Evolutionary conservation across 2,888 invertebrate genomes (phyloP).

Genomic region (Embidobia sp.): DNA sequence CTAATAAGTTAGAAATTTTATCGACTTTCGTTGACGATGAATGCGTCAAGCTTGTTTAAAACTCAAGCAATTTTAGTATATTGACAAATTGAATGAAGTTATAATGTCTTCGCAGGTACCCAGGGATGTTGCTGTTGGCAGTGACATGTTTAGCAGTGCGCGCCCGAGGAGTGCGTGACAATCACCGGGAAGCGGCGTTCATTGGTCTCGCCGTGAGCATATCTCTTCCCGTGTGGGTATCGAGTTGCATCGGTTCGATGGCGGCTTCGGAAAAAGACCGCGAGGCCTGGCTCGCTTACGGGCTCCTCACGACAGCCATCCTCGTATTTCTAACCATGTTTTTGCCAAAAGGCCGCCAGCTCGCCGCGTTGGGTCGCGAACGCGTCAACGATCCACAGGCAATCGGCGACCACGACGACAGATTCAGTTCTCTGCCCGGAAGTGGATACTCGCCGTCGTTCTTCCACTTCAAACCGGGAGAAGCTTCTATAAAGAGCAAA

Average conservation of each 20-base stretch:
- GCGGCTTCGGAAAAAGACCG: slow-evolving; percentile 87
- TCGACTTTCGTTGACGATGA: too few species aligned
- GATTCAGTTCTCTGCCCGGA: slow-evolving; percentile 90
- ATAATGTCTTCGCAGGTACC: slow-evolving; percentile 82
- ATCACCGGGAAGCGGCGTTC: slow-evolving; percentile 95
- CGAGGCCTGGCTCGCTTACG: slow-evolving; percentile 95
- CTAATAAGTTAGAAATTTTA: too few species aligned
- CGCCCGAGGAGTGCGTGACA: slow-evolving; percentile 94
- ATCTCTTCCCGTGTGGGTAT: slow-evolving; percentile 93
- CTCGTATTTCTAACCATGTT: slow-evolving; percentile 96
- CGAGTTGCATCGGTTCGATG: slow-evolving; percentile 86
- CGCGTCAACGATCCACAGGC: slow-evolving; percentile 81
- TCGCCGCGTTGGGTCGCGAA: slow-evolving; percentile 95
- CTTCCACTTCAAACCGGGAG: slow-evolving; percentile 95
- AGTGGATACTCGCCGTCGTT: slow-evolving; percentile 95
- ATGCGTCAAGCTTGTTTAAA: too few species aligned
- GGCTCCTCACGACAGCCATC: slow-evolving; percentile 91
- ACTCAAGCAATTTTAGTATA: too few species aligned
- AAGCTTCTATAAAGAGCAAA: slow-evolving; percentile 87
- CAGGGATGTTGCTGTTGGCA: slow-evolving; percentile 91
- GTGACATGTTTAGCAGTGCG: slow-evolving; percentile 92
- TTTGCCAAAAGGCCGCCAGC: slow-evolving; percentile 94
- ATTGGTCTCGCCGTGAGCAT: slow-evolving; percentile 94
- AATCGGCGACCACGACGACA: slow-evolving; percentile 91
- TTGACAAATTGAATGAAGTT: neutral